Conservation (phyloP, 2,113 vertebrate genomes). For the Drymodes brunneopygia region DNA sequence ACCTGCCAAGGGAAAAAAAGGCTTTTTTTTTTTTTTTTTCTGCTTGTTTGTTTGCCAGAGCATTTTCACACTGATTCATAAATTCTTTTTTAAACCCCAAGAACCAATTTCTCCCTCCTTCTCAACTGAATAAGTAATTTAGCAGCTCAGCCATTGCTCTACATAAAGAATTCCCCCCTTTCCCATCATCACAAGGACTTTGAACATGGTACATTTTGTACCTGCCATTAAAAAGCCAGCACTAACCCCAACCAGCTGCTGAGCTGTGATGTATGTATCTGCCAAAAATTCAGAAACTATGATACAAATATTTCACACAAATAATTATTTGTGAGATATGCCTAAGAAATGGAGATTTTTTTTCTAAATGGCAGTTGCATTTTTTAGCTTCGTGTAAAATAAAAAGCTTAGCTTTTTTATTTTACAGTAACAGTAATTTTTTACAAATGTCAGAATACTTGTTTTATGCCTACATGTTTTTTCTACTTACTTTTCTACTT, state of each 20-base stretch:
- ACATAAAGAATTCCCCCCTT: not conserved
- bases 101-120: not conserved
- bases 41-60: not conserved
- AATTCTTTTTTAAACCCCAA: not conserved
- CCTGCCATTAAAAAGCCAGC: not conserved
- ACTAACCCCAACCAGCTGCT: not conserved
- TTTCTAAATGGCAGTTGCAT: not conserved
- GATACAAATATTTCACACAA: not conserved
- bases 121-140: not conserved
- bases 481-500: not conserved
- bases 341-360: not conserved
- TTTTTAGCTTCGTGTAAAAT: not conserved
- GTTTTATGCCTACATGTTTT: not conserved
- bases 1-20: not conserved
- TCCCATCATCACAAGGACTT: not conserved
- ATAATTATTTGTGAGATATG: not conserved
- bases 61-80: not conserved
- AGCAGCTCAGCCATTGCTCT: not conserved
- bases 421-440: not conserved
- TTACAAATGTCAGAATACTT: not conserved
- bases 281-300: not conserved
- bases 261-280: not conserved
- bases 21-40: rapidly evolving
- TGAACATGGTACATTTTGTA: not conserved
- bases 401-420: too few species aligned